Evolutionary conservation across 1,140 invertebrate genomes (phyloP).

Genomic region (Diorhabda sublineata): DNA sequence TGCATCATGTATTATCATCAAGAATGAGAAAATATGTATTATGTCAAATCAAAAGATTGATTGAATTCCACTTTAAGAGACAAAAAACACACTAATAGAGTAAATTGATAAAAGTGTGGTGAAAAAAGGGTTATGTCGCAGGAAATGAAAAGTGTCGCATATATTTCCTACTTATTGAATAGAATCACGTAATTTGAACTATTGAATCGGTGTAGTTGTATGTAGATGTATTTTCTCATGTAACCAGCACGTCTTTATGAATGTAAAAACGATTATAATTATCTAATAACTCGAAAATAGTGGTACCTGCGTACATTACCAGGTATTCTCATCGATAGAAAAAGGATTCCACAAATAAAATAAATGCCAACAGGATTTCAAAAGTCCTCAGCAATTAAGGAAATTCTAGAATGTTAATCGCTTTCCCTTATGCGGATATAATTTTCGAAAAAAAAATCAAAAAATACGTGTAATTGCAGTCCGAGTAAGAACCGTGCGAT

Average conservation of each 20-base stretch:
- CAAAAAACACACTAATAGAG: too few relatives aligned
- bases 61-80: too few relatives aligned
- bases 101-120: too few relatives aligned
- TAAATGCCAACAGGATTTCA: constrained; percentile 15
- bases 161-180: too few relatives aligned
- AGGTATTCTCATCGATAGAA: constrained; percentile 5
- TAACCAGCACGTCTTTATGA: neutral
- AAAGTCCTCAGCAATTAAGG: constrained; percentile 20
- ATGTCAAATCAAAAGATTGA: too few relatives aligned
- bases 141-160: too few relatives aligned
- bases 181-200: neutral
- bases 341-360: constrained; percentile 7
- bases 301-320: constrained; percentile 9
- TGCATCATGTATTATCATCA: too few relatives aligned
- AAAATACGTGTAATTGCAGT: constrained; percentile 25
- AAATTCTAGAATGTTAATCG: constrained; percentile 25
- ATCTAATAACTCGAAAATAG: constrained; percentile 19
- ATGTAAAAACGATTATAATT: constrained; percentile 12
- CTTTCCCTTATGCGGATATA: constrained; percentile 16
- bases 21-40: too few relatives aligned
- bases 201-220: neutral
- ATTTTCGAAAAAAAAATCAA: constrained; percentile 20
- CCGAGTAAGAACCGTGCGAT: constrained; percentile 16
- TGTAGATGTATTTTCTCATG: neutral
- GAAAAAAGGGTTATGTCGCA: too few relatives aligned